A percentile compares a stretch with the other conserved stretches of the same genome.
phyloP scores from a whole-genome alignment of 2,888 invertebrate genomes.

The Neria commutata region DNA sequence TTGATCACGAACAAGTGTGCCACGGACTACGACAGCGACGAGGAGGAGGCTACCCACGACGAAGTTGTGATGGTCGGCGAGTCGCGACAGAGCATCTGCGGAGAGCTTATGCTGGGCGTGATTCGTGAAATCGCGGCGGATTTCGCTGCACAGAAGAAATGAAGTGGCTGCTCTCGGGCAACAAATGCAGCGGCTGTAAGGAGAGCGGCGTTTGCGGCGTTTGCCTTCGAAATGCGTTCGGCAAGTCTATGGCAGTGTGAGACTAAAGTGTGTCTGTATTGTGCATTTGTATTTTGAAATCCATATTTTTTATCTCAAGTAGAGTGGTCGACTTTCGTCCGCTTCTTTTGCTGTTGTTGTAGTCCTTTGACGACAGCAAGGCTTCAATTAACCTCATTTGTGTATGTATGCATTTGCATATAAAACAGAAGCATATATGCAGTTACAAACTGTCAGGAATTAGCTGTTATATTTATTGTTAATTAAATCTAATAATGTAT shows the following conservation, averaged over 20 bases:
- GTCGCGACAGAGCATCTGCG: conserved; percentile 70
- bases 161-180: background rate
- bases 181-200: background rate
- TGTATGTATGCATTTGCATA: background rate
- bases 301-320: background rate
- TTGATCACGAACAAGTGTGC: conserved; percentile 92
- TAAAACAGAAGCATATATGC: too few relatives aligned
- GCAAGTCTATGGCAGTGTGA: too few relatives aligned
- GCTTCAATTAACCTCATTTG: background rate
- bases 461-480: too few relatives aligned
- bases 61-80: conserved; percentile 85
- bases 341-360: background rate
- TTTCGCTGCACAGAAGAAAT: background rate
- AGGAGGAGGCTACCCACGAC: conserved; percentile 72
- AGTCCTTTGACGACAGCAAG: background rate
- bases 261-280: too few relatives aligned
- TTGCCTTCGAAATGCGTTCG: too few relatives aligned
- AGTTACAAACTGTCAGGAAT: too few relatives aligned
- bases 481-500: too few relatives aligned
- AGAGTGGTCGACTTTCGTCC: background rate
- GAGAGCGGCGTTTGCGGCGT: background rate
- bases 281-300: background rate
- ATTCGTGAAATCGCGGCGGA: conserved; percentile 60
- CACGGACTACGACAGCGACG: conserved; percentile 73
- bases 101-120: conserved; percentile 70